Evolutionary conservation across 1,140 invertebrate genomes (phyloP).

Genomic region (Dufourea novaeangliae): DNA sequence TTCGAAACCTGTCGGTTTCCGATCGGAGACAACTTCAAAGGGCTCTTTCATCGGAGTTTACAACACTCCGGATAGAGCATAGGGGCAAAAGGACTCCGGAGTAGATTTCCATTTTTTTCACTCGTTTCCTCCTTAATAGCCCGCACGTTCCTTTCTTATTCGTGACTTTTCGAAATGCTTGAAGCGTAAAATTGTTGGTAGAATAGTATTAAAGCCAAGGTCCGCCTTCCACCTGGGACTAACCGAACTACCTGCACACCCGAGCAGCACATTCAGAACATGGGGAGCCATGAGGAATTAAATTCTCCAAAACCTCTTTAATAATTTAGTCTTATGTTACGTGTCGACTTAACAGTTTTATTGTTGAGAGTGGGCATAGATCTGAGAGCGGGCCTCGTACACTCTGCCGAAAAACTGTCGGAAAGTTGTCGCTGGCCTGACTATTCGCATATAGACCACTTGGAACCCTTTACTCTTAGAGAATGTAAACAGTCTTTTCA

Average conservation of each 20-base stretch:
- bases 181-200: constrained; percentile 73
- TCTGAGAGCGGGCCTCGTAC: too few relatives aligned
- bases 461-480: too few relatives aligned
- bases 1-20: constrained; percentile 53
- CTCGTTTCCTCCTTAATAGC: constrained; percentile 18
- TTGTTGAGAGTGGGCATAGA: too few relatives aligned
- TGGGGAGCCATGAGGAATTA: neutral
- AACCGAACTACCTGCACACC: neutral
- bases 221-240: constrained; percentile 57
- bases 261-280: neutral
- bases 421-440: too few relatives aligned
- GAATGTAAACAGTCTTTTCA: too few relatives aligned
- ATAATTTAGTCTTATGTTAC: neutral
- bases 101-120: constrained; percentile 59
- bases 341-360: neutral
- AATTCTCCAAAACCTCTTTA: neutral
- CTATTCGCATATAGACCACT: too few relatives aligned
- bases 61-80: constrained; percentile 29
- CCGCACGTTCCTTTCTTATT: neutral
- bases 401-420: too few relatives aligned
- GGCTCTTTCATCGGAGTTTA: constrained; percentile 57
- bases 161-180: constrained; percentile 61
- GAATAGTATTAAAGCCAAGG: constrained; percentile 68
- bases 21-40: constrained; percentile 61
- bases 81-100: constrained; percentile 41